Percentiles rank a stretch among this genome's conserved stretches.
phyloP scores from a whole-genome alignment of 2,797 vertebrate genomes.

The Discoglossus pictus region DNA sequence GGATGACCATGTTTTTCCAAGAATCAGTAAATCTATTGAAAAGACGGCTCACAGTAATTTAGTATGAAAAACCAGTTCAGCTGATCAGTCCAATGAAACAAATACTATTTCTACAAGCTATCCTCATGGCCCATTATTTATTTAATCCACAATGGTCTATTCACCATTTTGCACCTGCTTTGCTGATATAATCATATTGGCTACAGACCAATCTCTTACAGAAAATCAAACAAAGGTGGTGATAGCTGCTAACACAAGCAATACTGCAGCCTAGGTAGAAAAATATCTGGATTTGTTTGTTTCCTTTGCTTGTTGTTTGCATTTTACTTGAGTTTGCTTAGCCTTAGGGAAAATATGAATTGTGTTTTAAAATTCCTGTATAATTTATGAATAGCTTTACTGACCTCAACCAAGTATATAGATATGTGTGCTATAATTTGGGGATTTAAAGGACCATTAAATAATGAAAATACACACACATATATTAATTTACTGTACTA shows the following conservation, averaged over 20 bases:
- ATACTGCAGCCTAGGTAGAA: neutral
- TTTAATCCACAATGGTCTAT: constrained; percentile 38
- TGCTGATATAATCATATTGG: constrained; percentile 38
- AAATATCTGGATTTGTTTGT: neutral
- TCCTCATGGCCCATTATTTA: constrained; percentile 26
- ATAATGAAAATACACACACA: no score
- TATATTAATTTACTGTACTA: no score
- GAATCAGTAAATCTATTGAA: constrained; percentile 11
- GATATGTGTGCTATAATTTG: no score
- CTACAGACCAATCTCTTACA: constrained; percentile 26
- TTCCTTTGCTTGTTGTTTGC: neutral
- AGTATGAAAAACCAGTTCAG: constrained; percentile 17
- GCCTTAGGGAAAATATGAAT: no score
- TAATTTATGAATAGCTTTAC: no score
- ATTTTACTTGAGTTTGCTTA: no score
- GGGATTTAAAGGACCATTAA: no score
- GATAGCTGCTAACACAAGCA: constrained; percentile 10
- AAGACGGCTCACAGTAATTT: constrained; percentile 24
- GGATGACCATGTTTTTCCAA: neutral
- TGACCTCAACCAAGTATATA: no score
- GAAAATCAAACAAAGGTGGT: constrained; percentile 28
- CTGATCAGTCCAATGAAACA: constrained; percentile 30
- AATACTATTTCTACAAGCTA: constrained; percentile 27
- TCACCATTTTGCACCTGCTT: constrained; percentile 41
- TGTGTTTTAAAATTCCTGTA: no score